These are phyloP conservation scores for Portunus trituberculatus DNA, from an alignment of 1,140 invertebrate genomes.

Conservation along the genomic window DNA sequence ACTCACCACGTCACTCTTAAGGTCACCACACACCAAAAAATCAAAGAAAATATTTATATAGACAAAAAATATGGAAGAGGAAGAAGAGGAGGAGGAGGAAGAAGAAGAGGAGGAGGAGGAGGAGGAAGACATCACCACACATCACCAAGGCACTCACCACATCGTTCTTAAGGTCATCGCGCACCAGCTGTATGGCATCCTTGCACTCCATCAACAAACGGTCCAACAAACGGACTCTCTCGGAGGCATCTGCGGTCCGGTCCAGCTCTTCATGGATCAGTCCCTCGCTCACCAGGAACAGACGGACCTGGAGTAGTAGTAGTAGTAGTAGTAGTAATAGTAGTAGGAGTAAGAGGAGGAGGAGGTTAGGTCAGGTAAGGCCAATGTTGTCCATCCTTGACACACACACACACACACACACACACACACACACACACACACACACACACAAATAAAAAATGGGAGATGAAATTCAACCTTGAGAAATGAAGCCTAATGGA, in stretches of 20 bases:
- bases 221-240: conserved; percentile 91
- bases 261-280: conserved; percentile 87
- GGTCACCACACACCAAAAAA: too few relatives aligned
- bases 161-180: conserved; percentile 91
- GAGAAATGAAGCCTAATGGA: too few relatives aligned
- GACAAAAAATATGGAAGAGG: too few relatives aligned
- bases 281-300: conserved; percentile 90
- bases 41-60: too few relatives aligned
- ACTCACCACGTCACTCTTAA: too few relatives aligned
- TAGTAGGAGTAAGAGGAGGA: too few relatives aligned
- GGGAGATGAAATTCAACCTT: too few relatives aligned
- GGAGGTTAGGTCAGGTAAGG: too few relatives aligned
- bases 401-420: neutral
- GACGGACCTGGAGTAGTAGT: conserved; percentile 79
- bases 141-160: conserved; percentile 80
- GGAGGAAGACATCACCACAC: neutral
- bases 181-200: conserved; percentile 92
- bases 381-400: too few relatives aligned
- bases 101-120: neutral
- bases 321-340: too few relatives aligned
- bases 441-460: too few relatives aligned
- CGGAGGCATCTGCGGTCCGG: conserved; percentile 86
- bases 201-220: conserved; percentile 96
- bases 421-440: conserved; percentile 80
- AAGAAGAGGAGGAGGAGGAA: too few relatives aligned